Percentiles rank a stretch among this genome's conserved stretches.
phyloP scores from a whole-genome alignment of 2,888 invertebrate species.

The Entomobrya multifasciata region DNA sequence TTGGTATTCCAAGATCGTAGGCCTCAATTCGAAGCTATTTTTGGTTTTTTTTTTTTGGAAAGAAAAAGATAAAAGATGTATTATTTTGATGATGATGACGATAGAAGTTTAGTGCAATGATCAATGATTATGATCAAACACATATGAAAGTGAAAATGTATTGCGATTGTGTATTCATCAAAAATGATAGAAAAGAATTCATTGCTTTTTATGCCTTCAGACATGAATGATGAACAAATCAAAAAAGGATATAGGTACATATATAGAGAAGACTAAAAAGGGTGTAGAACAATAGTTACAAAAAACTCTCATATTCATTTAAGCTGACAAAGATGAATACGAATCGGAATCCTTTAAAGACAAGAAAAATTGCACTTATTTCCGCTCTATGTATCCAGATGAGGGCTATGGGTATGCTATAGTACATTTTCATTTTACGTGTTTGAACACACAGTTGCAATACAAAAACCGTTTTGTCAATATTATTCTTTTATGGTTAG shows the following conservation, averaged over 20 bases:
- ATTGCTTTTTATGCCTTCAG: conserved; percentile 17
- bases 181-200: too few relatives aligned
- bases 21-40: conserved; percentile 92
- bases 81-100: background rate
- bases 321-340: conserved; percentile 56
- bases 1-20: conserved; percentile 92
- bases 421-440: too few relatives aligned
- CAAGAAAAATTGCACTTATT: conserved; percentile 24
- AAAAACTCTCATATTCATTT: conserved; percentile 23
- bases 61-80: background rate
- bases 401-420: too few relatives aligned
- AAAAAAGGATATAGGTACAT: background rate
- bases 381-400: too few relatives aligned
- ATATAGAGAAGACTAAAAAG: conserved; percentile 21
- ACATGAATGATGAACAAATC: conserved; percentile 61
- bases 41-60: background rate
- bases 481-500: too few relatives aligned
- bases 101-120: background rate
- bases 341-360: conserved; percentile 44
- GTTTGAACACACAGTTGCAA: too few relatives aligned
- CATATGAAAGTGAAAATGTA: too few relatives aligned
- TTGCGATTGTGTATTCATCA: too few relatives aligned
- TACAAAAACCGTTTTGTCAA: too few relatives aligned
- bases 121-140: background rate
- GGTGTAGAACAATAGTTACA: background rate